These are phyloP conservation scores for Saimiri boliviensis DNA, from an alignment of 2,113 vertebrate species.

Conservation along the genomic window DNA sequence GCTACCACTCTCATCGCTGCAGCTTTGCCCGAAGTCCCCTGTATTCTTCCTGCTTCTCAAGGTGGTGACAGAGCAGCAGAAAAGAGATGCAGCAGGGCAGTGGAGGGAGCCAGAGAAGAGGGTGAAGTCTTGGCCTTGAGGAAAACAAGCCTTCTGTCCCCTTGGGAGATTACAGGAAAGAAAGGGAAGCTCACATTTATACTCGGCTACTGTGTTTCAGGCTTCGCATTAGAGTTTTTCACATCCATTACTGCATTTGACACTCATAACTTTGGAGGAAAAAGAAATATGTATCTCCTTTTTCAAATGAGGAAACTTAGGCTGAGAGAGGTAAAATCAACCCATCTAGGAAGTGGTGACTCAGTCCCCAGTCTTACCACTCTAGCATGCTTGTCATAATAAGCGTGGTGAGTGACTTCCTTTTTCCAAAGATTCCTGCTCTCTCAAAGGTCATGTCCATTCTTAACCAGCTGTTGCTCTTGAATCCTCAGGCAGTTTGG, in stretches of 20 bases:
- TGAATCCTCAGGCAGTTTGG: constrained; percentile 89
- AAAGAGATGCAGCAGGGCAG: neutral
- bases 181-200: neutral
- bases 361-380: rapidly evolving
- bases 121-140: neutral
- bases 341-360: neutral
- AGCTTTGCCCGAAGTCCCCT: neutral
- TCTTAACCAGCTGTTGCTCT: constrained; percentile 2
- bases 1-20: rapidly evolving
- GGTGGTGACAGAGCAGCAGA: neutral
- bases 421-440: neutral
- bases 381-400: neutral
- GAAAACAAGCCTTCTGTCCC: neutral
- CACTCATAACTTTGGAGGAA: neutral
- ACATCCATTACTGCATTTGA: neutral
- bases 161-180: neutral
- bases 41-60: neutral
- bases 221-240: neutral
- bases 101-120: neutral
- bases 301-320: neutral
- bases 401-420: neutral
- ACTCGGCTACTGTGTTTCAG: neutral
- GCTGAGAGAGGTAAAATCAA: neutral
- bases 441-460: neutral
- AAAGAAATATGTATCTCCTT: neutral